Evolutionary conservation across 2,797 vertebrate species (phyloP).

Genomic region (Acipenser transmontanus): DNA sequence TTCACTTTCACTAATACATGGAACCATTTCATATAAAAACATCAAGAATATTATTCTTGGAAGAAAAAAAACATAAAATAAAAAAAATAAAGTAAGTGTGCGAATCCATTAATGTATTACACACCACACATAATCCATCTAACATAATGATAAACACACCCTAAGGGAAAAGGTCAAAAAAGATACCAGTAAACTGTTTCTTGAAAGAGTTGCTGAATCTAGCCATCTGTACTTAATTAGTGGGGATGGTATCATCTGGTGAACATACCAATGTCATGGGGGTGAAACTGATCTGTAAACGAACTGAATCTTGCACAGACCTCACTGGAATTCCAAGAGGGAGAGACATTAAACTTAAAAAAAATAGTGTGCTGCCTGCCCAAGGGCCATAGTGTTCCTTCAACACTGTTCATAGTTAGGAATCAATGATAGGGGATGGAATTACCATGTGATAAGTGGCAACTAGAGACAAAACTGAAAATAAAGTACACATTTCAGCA

Average conservation of each 20-base stretch:
- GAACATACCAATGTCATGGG: constrained; percentile 28
- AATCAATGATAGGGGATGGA: not conserved
- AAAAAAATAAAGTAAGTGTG: not conserved
- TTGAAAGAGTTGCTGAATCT: constrained; percentile 18
- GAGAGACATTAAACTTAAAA: constrained; percentile 10
- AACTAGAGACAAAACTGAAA: not conserved
- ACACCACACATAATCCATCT: constrained; percentile 20
- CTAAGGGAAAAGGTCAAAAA: constrained; percentile 8
- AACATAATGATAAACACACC: constrained; percentile 3
- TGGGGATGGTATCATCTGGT: constrained; percentile 30
- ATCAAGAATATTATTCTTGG: too few relatives aligned
- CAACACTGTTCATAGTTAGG: not conserved
- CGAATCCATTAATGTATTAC: constrained; percentile 12
- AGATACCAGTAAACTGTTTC: constrained; percentile 24
- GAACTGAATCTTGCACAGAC: constrained; percentile 28
- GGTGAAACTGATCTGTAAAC: constrained; percentile 33
- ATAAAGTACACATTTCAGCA: too few relatives aligned
- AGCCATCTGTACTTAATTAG: constrained; percentile 37
- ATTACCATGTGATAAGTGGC: not conserved
- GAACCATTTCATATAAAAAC: too few relatives aligned
- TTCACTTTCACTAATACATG: too few relatives aligned
- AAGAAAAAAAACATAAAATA: too few relatives aligned
- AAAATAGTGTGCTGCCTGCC: not conserved
- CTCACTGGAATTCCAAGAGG: constrained; percentile 23
- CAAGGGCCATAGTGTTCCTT: not conserved